Base-by-base conservation (phyloP, 1,140 invertebrate genomes). In the Brachystomella parvula region DNA sequence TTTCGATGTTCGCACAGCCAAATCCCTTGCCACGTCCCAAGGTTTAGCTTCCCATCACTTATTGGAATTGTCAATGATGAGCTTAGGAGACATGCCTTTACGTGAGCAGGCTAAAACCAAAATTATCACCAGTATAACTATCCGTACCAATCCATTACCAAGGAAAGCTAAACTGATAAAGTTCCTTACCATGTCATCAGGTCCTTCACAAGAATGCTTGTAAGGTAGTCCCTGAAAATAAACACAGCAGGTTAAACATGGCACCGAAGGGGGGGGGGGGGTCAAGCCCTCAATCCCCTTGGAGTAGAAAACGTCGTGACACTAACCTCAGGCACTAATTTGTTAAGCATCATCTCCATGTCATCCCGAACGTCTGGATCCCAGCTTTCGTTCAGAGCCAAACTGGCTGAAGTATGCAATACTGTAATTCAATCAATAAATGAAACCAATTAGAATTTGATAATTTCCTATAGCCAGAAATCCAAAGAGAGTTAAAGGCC, bases 341-440 rank as follows among this genome's bases (percentile, higher is more conserved):
- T 95, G 81, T 96, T 95, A 78, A 97, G 83, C 90, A 96, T 96
- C 91, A 94, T 96, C 82, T 96, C 93, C 90, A 96, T 95, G 77
- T 97, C 94, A 77, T 94, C 91, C 81, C 92, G 78, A 72, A 66
- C 69, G 65, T 73, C 72, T 62, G 72, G 72, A 62, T 73, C 72
- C 72, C 94, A 96, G 81, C 93, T 96, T 83, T 97, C 94, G 81
- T 96, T 96, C 77, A 97, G 82, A 71, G 92, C 92, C 78, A 97
- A 84, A 84, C 93, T 96, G 76, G 94, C 94, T 76, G 93, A 96
- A 75, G 93, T 97, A 81, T 97, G 93, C 80, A 96, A 87, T 81
- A 96, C 93, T 96, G 82, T 69, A 88, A 89, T 74, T 68, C 65
- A 58, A 60, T 63, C 17, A 15, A 53, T 53, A 24, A 53, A 19